Evolutionary conservation across 2,888 invertebrate species (phyloP), one percentile per base, ranked within the genome.

Genomic region (Chesias legatella): DNA sequence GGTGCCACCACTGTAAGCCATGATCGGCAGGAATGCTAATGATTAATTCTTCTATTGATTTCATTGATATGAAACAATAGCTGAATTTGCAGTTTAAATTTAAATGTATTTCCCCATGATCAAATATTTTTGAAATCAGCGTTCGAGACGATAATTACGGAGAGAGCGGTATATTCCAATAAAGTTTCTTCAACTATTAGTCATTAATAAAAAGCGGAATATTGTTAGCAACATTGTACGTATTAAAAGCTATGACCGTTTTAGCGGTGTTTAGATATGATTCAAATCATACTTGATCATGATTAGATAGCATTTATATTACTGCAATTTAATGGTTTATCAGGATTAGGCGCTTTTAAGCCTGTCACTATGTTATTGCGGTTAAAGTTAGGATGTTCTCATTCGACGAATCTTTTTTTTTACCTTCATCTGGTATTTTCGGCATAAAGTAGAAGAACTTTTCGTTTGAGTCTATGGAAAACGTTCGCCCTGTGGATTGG

Each of bases 401-500:
- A 80, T 67, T 78, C 65, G 73, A 67, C 75, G 70, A 59, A 72
- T 70, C 68, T 62, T 67, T 68, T 62, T 67, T 68, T 77, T 85
- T 88, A 86, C 88, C 88, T 86, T 86, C 86, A 57, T 76, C 70
- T 65, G 73, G 73, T 73, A 78, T 75, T 72, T 76, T 81, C 85
- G 77, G 79, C 86, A 79, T 83, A 84, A 67, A 84, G 84, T 79
- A 81, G 80, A 68, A 67, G 81, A 80, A 83, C 63, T 66, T 72
- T 80, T 83, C 79, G 61, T 73, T 80, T 73, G 84, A 72, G 71
- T 85, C 80, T 78, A 88, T 77, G 54, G 86, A 85, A 71, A 86
- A 76, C 62, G 88, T 79, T 79, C 81, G 76, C 61, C 88, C 88
- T 88, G 88, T 79, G 85, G 70, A 86, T 79, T 67, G 67, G 62